These are phyloP conservation scores for Palythoa grandiflora DNA, from an alignment of 92 coral and sea anemone species.

Conservation along the genomic window DNA sequence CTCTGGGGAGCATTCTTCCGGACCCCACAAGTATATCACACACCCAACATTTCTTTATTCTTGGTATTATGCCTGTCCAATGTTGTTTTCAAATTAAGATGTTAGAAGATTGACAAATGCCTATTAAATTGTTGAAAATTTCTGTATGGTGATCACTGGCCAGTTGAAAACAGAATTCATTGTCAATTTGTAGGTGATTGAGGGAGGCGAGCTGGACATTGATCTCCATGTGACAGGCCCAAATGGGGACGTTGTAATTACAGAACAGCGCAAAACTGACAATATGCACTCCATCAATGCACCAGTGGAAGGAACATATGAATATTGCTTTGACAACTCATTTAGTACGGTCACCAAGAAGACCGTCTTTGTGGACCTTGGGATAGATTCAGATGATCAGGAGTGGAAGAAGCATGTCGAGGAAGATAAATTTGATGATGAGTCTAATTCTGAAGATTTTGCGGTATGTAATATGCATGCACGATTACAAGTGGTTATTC, in stretches of 20 bases:
- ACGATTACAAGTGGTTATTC: not conserved
- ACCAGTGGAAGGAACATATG: slow-evolving; percentile 68
- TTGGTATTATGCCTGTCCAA: too few relatives aligned
- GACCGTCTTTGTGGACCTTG: slow-evolving; percentile 80
- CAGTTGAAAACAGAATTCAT: not conserved
- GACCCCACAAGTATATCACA: too few relatives aligned
- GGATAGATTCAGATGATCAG: slow-evolving; percentile 64
- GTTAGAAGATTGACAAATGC: too few relatives aligned
- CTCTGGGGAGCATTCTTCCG: too few relatives aligned
- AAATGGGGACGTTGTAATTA: slow-evolving; percentile 61
- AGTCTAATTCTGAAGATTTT: slow-evolving; percentile 53
- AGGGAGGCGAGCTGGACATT: slow-evolving; percentile 85
- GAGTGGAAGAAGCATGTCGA: slow-evolving; percentile 53
- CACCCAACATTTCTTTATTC: too few relatives aligned
- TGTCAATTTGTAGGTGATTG: slow-evolving; percentile 69
- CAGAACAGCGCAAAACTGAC: slow-evolving; percentile 73
- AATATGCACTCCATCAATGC: slow-evolving; percentile 70
- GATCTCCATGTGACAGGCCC: slow-evolving; percentile 63
- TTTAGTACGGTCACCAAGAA: slow-evolving; percentile 79
- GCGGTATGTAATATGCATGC: slow-evolving; percentile 55
- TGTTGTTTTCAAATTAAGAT: too few relatives aligned
- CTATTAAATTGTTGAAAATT: too few relatives aligned
- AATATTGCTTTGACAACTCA: slow-evolving; percentile 86
- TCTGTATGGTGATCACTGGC: too few relatives aligned
- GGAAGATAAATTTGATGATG: slow-evolving; percentile 61